These are phyloP conservation scores for Pampusana beccarii DNA, from an alignment of 2,113 vertebrate species.

Conservation along the genomic window DNA sequence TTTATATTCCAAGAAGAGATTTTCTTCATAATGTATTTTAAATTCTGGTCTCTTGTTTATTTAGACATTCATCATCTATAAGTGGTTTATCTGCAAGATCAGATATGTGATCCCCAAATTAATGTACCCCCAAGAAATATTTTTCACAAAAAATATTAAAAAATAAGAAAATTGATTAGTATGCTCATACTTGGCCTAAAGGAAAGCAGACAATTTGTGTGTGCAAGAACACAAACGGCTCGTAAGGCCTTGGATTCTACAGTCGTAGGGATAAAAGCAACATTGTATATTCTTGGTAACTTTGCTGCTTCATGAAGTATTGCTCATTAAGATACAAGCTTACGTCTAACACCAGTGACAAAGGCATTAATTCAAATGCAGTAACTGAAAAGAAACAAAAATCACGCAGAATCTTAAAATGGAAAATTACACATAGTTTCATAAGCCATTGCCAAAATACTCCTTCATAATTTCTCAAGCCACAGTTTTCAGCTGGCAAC, in stretches of 20 bases:
- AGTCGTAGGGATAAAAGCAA: not conserved
- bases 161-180: not conserved
- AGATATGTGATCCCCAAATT: slow-evolving; percentile 53
- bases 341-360: not conserved
- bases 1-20: not conserved
- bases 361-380: not conserved
- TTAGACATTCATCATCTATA: slow-evolving; percentile 55
- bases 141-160: not conserved
- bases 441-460: not conserved
- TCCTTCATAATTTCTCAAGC: not conserved
- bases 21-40: not conserved
- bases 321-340: not conserved
- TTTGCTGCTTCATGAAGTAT: not conserved
- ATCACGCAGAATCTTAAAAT: not conserved
- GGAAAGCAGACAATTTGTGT: slow-evolving; percentile 11
- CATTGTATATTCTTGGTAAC: not conserved
- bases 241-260: not conserved
- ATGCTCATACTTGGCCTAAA: not conserved
- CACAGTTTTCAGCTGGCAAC: not conserved
- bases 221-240: not conserved
- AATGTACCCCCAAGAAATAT: slow-evolving; percentile 17
- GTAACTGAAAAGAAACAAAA: not conserved
- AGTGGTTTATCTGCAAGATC: slow-evolving; percentile 50
- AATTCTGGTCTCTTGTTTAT: slow-evolving; percentile 26
- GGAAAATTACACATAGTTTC: not conserved